Conservation (phyloP, 1,140 invertebrate species). For the Brevipalpus yothersi region DNA sequence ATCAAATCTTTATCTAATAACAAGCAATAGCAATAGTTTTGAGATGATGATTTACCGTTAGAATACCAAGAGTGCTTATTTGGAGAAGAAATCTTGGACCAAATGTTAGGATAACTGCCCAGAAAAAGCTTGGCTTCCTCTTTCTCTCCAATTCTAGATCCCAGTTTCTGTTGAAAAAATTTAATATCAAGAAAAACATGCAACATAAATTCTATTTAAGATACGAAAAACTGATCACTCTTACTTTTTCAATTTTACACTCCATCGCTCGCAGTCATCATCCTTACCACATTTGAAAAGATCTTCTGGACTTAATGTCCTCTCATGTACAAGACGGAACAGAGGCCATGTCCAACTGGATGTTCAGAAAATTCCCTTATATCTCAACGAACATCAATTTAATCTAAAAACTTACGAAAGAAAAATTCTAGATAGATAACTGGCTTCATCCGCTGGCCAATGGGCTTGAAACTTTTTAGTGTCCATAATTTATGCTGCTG, state of each 20-base stretch:
- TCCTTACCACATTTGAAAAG: neutral
- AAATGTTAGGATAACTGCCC: constrained; percentile 8
- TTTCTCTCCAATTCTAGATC: constrained; percentile 9
- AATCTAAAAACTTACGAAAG: too few relatives aligned
- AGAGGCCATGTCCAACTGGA: neutral
- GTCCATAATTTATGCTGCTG: too few relatives aligned
- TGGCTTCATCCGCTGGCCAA: too few relatives aligned
- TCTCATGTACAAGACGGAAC: neutral
- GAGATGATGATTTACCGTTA: neutral
- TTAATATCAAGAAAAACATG: too few relatives aligned
- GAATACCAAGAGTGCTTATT: neutral
- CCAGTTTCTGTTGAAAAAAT: constrained; percentile 7
- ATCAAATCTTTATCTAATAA: neutral
- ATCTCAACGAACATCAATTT: too few relatives aligned
- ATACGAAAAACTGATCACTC: too few relatives aligned
- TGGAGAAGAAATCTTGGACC: neutral
- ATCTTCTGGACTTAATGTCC: neutral
- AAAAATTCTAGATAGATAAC: too few relatives aligned
- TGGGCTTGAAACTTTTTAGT: too few relatives aligned
- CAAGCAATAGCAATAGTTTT: neutral
- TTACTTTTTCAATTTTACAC: neutral
- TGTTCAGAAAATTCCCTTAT: too few relatives aligned
- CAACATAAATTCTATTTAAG: too few relatives aligned
- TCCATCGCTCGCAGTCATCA: neutral
- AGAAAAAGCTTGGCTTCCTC: constrained; percentile 9